Evolutionary conservation across 1,140 invertebrate species (phyloP).

Genomic region (Drosophila tsacasi): DNA sequence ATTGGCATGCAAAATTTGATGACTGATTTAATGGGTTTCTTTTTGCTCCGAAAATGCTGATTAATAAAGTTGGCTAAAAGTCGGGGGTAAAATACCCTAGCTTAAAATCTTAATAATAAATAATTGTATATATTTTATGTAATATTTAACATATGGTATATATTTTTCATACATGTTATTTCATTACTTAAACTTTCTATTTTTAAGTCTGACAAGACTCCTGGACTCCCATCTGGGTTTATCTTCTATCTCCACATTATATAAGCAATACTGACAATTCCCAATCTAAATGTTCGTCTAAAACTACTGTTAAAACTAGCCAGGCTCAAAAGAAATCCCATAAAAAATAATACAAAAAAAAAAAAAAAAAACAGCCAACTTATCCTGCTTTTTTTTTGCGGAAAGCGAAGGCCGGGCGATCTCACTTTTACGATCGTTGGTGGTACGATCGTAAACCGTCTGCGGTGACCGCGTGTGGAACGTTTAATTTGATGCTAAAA

Average conservation of each 20-base stretch:
- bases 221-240: background rate
- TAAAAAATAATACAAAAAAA: slow-evolving; percentile 13
- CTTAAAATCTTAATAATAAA: background rate
- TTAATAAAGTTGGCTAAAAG: background rate
- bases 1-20: slow-evolving; percentile 43
- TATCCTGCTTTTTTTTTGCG: slow-evolving; percentile 17
- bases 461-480: slow-evolving; percentile 20
- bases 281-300: slow-evolving; percentile 49
- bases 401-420: background rate
- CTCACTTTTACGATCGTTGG: slow-evolving; percentile 37
- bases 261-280: slow-evolving; percentile 24
- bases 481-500: slow-evolving; percentile 79
- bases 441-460: slow-evolving; percentile 36
- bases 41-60: background rate
- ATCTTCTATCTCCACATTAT: slow-evolving; percentile 22
- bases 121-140: too few species aligned
- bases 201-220: too few species aligned
- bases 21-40: slow-evolving; percentile 21
- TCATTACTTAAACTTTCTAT: too few species aligned
- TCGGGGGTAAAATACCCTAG: background rate
- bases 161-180: too few species aligned
- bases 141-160: too few species aligned
- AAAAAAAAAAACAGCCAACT: slow-evolving; percentile 9
- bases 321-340: slow-evolving; percentile 49
- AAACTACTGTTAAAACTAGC: slow-evolving; percentile 68